Conservation (phyloP, 2,888 invertebrate genomes). For the Tenthredo distinguenda region DNA sequence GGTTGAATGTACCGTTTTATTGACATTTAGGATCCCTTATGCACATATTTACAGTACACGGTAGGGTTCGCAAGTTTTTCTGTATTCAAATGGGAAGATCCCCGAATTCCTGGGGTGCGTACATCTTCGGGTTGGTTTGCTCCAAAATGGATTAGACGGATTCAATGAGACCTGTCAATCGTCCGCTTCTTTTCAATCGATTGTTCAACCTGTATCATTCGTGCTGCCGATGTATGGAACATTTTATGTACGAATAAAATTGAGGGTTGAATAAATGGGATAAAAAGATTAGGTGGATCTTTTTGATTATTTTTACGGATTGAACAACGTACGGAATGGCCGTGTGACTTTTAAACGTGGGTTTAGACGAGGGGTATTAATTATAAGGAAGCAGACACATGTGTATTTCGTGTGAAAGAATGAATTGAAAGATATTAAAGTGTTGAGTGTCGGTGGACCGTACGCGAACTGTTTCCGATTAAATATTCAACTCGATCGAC, state of each 20-base stretch:
- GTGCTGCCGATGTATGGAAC: background rate
- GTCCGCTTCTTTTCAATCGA: background rate
- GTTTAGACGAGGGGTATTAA: background rate
- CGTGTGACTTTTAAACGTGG: background rate
- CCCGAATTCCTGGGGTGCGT: background rate
- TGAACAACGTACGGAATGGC: background rate
- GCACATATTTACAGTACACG: background rate
- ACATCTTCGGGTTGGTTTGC: background rate
- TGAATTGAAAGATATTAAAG: conserved; percentile 16
- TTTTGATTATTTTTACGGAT: background rate
- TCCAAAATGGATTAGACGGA: background rate
- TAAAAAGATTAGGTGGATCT: background rate
- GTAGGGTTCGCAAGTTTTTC: conserved; percentile 2
- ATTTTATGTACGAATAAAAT: background rate
- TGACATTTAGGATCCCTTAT: background rate
- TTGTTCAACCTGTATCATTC: background rate
- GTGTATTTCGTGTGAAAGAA: background rate
- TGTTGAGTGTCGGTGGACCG: background rate
- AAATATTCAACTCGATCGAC: conserved; percentile 37
- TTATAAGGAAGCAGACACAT: background rate
- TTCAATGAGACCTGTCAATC: background rate
- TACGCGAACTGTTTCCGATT: conserved; percentile 29
- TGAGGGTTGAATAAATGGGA: background rate
- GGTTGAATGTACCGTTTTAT: conserved; percentile 11
- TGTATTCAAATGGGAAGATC: background rate